phyloP scores from a whole-genome alignment of 2,888 invertebrate genomes.

The Drosophila yooni region DNA sequence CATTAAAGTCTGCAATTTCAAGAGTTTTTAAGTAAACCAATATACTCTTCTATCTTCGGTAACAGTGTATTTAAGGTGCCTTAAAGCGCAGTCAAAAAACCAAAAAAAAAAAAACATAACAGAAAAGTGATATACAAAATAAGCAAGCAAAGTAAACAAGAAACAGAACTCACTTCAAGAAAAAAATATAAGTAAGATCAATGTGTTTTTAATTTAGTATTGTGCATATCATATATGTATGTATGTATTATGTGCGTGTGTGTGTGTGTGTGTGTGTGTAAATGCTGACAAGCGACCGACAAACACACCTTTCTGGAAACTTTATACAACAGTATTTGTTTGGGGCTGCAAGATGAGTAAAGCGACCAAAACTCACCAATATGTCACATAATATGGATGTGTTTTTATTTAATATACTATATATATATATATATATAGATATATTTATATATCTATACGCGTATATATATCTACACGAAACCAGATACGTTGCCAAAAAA shows the following conservation, averaged over 20 bases:
- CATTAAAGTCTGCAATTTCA: not conserved
- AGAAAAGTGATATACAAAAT: slow-evolving; percentile 6
- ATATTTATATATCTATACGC: no score
- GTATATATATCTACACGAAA: slow-evolving; percentile 3
- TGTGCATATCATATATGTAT: slow-evolving; percentile 8
- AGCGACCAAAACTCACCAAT: slow-evolving; percentile 47
- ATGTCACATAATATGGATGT: slow-evolving; percentile 54
- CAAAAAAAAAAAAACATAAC: not conserved
- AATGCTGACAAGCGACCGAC: slow-evolving; percentile 46
- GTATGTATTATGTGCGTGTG: not conserved
- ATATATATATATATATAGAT: not conserved
- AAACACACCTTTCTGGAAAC: slow-evolving; percentile 65
- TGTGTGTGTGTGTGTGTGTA: slow-evolving; percentile 6
- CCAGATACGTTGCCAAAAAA: slow-evolving; percentile 18
- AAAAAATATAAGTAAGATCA: slow-evolving; percentile 49
- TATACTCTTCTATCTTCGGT: not conserved
- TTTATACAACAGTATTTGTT: slow-evolving; percentile 52
- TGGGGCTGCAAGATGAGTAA: slow-evolving; percentile 49
- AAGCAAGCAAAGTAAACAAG: slow-evolving; percentile 39
- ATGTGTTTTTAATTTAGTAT: slow-evolving; percentile 32
- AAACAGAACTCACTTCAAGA: slow-evolving; percentile 34
- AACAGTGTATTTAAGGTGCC: not conserved
- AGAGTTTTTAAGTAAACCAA: not conserved
- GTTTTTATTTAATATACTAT: slow-evolving; percentile 22
- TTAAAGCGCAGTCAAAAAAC: slow-evolving; percentile 21